Conservation (phyloP, 2,888 invertebrate genomes). For the Lymantria dispar region DNA sequence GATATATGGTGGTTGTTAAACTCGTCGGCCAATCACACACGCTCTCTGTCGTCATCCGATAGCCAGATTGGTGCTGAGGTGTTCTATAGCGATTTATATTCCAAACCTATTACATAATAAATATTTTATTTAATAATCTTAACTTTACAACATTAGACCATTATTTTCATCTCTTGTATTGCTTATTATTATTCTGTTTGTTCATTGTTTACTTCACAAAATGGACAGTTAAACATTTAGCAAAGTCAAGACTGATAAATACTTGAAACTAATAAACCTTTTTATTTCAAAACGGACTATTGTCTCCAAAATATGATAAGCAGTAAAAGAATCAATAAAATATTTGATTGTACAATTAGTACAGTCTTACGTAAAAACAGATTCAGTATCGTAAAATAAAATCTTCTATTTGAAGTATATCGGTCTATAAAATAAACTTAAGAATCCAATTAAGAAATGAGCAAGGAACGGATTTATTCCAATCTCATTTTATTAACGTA, state of each 20-base stretch:
- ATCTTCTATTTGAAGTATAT: conserved; percentile 63
- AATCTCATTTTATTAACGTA: conserved; percentile 66
- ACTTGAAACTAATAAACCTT: neutral
- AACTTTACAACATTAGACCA: neutral
- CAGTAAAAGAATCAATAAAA: conserved; percentile 37
- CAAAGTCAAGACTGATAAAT: neutral
- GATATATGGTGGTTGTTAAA: conserved; percentile 68
- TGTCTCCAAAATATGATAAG: conserved; percentile 20
- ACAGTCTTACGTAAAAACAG: conserved; percentile 48
- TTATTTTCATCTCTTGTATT: too few relatives aligned
- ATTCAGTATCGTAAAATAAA: conserved; percentile 65
- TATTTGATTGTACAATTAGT: conserved; percentile 39
- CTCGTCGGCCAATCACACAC: conserved; percentile 55
- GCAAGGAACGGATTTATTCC: conserved; percentile 65
- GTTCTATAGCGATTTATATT: too few relatives aligned
- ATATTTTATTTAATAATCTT: neutral
- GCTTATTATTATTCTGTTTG: too few relatives aligned
- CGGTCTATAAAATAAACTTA: conserved; percentile 74
- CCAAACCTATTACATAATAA: neutral
- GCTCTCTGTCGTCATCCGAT: conserved; percentile 50
- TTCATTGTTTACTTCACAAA: too few relatives aligned
- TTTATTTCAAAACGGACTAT: conserved; percentile 5
- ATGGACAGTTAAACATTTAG: too few relatives aligned
- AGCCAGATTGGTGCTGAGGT: conserved; percentile 25
- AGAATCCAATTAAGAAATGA: conserved; percentile 78